Evolutionary conservation across 2,113 vertebrate species (phyloP), one percentile per base, ranked within the genome.

Genomic region (Haplotaxodon microlepis): DNA sequence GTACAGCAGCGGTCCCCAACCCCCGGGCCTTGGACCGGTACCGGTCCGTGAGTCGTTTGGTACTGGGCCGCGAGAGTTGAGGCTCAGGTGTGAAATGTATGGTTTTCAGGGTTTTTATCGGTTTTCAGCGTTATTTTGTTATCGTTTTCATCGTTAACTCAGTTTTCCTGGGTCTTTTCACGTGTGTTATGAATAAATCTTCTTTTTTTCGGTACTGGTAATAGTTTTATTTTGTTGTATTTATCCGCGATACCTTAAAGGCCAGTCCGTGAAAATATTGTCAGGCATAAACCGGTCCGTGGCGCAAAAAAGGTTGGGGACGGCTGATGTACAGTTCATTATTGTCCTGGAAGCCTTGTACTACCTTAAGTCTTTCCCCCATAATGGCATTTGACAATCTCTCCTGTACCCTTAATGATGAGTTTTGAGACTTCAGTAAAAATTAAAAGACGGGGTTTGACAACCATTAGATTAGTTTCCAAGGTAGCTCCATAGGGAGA

Each of bases 11-110:
- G 4, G 7, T 57, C 24, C 54, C 54, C 54, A 57, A 57, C 24
- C 54, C 4, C 24, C 1, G 1, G 54, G 21, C 12, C 21, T 27
- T 4, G 7, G 54, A 57, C 4, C 2, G 0, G 54, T 56, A 27
- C 21, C 1, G 24, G 24, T 57, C 24, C 7, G 1, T 57, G 54
- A 57, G 0, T 57, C 24, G 7, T 57, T 57, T 57, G 24, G 7
- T 57, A 57, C 54, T 0, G 12, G 24, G 24, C 54, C 4, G 7
- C 7, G 0, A 57, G 54, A 57, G 4, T 57, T 57, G 54, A 57
- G 24, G 7, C 7, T 57, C 54, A 57, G 24, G 54, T 57, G 24
- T 57, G 24, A 57, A 57, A 27, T 57, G 24, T 57, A 27, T 57
- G 2, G 54, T 57, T 57, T 57, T 57, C 24, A 57, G 7, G 12